Base-by-base conservation (phyloP, 2,113 vertebrate species). In the Calonectris borealis region DNA sequence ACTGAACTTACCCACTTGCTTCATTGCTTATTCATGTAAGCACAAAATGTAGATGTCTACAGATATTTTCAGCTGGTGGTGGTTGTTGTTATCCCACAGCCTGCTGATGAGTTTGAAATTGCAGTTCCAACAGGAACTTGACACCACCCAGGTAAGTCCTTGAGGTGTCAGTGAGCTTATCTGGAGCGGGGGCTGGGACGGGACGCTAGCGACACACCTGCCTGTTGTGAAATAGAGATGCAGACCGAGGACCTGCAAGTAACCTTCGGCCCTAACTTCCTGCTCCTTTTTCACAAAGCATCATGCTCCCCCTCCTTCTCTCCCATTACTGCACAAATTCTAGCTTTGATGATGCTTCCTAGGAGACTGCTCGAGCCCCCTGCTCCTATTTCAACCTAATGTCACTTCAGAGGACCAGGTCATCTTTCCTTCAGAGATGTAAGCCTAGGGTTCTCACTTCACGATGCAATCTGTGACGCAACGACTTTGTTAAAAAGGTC, bases 41-140 rank as follows among this genome's bases (percentile, higher is more conserved):
- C 36, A 57, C 90, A 91, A 92, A 94, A 90, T 2, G 44, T 38
- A 64, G 82, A 29, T 4, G 55, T 25, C 68, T 93, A 11, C 36
- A 82, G 88, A 4, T 93, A 64, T 83, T 96, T 97, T 90, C 36
- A 36, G 25, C 75, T 38, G 85, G 44, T 13, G 26, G 62, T 40
- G 72, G 84, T 15, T 15, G 88, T 58, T 11, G 60, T 13, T 12
- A 60, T 87, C 80, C 90, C 68, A 14, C 34, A 80, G 93, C 34
- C 40, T 4, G 80, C 93, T 29, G 44, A 91, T 66, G 54, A 94
- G 96, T 95, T 71, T 98, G 97, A 97, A 97, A 97, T 98, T 97
- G 97, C 97, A 96, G 96, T 65, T 72, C 95, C 90, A 64, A 29
- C 24, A 94, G 97, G 97, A 98, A 98, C 96, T 48, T 73, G 97